Conservation (phyloP, 2,888 invertebrate genomes). For the Catocala nupta region DNA sequence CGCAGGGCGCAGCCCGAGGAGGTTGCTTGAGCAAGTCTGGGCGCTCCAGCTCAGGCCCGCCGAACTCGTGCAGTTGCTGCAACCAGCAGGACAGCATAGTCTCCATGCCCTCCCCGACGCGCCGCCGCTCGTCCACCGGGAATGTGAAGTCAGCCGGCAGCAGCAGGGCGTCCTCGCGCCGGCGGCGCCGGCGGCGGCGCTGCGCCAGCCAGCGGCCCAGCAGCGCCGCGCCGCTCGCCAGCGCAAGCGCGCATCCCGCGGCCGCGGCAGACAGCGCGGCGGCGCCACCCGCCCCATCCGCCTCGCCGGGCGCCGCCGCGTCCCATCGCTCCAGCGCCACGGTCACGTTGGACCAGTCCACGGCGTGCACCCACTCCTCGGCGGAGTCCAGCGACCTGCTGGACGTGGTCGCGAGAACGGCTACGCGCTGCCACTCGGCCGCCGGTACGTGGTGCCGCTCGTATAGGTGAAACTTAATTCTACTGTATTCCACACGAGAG, state of each 20-base stretch:
- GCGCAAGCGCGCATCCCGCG: conserved; percentile 36
- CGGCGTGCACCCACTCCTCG: conserved; percentile 52
- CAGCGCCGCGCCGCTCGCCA: conserved; percentile 40
- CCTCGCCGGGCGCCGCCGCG: conserved; percentile 24
- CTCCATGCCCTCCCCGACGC: conserved; percentile 91
- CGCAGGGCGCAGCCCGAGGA: conserved; percentile 76
- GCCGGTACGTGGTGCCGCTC: conserved; percentile 39
- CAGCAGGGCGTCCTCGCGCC: conserved; percentile 57
- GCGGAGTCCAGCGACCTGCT: conserved; percentile 48
- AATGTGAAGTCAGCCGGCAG: conserved; percentile 60
- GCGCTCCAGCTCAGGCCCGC: conserved; percentile 94
- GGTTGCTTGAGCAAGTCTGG: conserved; percentile 94
- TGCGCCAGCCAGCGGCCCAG: conserved; percentile 51
- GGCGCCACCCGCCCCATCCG: conserved; percentile 25
- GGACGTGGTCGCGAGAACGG: conserved; percentile 50
- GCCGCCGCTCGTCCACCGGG: conserved; percentile 70
- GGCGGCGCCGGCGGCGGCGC: conserved; percentile 57
- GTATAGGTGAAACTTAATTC: conserved; percentile 55
- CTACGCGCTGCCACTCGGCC: conserved; percentile 54
- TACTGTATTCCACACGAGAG: conserved; percentile 38
- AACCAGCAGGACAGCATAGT: conserved; percentile 95
- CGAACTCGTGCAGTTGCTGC: conserved; percentile 94
- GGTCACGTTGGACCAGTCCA: conserved; percentile 48
- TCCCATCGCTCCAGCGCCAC: conserved; percentile 44
- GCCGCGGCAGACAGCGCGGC: conserved; percentile 33